Base-by-base conservation (phyloP, 92 coral and sea anemone species). In the Phenganax marumi region DNA sequence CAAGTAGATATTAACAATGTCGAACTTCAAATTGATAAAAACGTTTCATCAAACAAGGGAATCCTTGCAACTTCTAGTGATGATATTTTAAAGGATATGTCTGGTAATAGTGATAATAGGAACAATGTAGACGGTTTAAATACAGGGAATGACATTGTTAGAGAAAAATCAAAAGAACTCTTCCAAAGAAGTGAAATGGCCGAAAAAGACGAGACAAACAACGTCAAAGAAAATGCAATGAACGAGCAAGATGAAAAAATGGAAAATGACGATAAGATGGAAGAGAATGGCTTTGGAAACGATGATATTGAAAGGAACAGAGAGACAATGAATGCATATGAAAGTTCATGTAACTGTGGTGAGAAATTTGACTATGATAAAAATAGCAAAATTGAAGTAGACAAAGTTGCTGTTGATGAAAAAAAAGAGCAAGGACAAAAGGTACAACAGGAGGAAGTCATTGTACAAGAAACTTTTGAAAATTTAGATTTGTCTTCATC, bases 401-500 rank as follows among this genome's bases (percentile, higher is more conserved):
- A 25, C 24, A n/a, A 13, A 6, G 11, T 52, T 16, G 77, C 51
- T 24, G 47, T 51, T 52, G 16, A 76, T 10, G 25, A 11, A 26
- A 50, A 26, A 54, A 14, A 75, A 52, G 9, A 8, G 0, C 12
- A 0, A 76, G 54, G 21, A 48, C 21, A 33, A 33, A 33, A 33
- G 43, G 5, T 33, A 1, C 43, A 56, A 23, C 49, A 48, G 39
- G 68, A 22, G n/a, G 17, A 26, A 12, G 25, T 48, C 12, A 8
- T 25, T 8, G 65, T 33, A 12, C 22, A 14, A 49, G 50, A 54
- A 76, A 76, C 24, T 62, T 26, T 33, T 56, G 47, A 76, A 54
- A 48, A 76, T 13, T 62, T 76, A 22, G 81, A 76, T 26, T 33
- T 62, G 18, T 56, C 57, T 22, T 25, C 51, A 23, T 55, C 68